Conservation (phyloP, 2,113 vertebrate genomes). For the Chinchilla lanigera region DNA sequence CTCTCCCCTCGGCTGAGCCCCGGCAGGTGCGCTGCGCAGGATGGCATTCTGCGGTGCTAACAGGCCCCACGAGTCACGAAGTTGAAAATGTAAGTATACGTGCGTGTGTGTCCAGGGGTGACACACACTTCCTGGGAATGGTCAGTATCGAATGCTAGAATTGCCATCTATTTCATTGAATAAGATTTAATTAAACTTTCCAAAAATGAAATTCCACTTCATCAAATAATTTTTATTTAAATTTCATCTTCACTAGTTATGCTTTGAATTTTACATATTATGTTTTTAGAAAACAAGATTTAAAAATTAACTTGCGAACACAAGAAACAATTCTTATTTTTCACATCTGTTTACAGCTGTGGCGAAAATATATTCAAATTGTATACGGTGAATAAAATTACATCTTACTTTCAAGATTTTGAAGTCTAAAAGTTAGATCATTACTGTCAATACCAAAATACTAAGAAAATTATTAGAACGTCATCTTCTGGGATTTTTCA, state of each 20-base stretch:
- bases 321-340: not conserved
- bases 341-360: not conserved
- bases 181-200: not conserved
- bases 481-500: not conserved
- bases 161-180: not conserved
- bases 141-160: not conserved
- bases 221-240: not conserved
- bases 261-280: not conserved
- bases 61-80: not conserved
- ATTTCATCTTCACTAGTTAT: not conserved
- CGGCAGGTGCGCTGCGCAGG: not conserved
- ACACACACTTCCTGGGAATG: not conserved
- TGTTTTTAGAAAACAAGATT: not conserved
- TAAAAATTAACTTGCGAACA: not conserved
- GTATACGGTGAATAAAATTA: not conserved
- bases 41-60: not conserved
- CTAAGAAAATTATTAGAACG: not conserved
- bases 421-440: slow-evolving; percentile 14
- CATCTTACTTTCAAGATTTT: slow-evolving; percentile 20
- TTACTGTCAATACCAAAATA: not conserved
- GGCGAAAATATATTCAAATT: slow-evolving; percentile 23
- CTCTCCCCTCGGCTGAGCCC: not conserved
- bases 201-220: not conserved
- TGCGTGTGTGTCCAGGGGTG: not conserved
- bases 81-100: not conserved